Evolutionary conservation across 2,797 vertebrate species (phyloP).

Genomic region (Notoglanidium macrostoma): DNA sequence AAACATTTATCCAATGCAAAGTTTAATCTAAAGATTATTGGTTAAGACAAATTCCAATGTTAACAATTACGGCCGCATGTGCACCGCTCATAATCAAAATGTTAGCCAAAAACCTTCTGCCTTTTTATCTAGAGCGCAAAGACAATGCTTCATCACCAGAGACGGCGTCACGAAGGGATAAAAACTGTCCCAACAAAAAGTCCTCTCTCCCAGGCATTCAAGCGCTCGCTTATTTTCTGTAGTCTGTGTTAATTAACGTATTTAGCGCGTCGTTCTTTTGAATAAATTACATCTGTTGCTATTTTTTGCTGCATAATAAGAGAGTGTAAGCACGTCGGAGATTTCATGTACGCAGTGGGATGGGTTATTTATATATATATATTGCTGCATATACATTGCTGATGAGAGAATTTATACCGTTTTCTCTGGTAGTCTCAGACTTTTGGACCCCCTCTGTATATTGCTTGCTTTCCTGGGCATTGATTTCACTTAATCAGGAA

Average conservation of each 20-base stretch:
- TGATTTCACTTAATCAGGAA: background rate
- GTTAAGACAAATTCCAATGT: background rate
- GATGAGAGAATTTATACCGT: background rate
- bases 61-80: background rate
- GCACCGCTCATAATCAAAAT: background rate
- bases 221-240: background rate
- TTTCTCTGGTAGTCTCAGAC: too few species aligned
- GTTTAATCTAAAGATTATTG: background rate
- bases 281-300: background rate
- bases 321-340: background rate
- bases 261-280: background rate
- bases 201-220: background rate
- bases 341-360: background rate
- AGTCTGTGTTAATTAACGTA: background rate
- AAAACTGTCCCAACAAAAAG: background rate
- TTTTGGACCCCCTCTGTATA: too few species aligned
- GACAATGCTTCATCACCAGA: background rate
- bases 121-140: background rate
- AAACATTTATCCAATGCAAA: background rate
- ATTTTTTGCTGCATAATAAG: background rate
- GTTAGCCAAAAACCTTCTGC: background rate
- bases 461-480: background rate
- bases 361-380: too few species aligned
- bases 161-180: background rate
- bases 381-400: too few species aligned